A percentile compares a stretch with the other conserved stretches of the same genome.
phyloP scores from a whole-genome alignment of 2,113 vertebrate species.

The Gymnarchus niloticus region DNA sequence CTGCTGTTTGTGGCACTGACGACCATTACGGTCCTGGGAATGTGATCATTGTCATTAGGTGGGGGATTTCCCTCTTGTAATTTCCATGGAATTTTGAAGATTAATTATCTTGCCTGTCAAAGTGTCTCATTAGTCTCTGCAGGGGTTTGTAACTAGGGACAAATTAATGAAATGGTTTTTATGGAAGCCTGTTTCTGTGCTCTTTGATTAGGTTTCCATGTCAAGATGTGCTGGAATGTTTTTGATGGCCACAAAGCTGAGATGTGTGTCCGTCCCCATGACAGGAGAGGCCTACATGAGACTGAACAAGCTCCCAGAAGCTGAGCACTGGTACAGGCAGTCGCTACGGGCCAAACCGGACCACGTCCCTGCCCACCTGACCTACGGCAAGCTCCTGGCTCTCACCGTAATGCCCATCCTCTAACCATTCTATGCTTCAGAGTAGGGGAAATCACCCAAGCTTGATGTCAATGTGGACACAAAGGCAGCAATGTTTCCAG shows the following conservation, averaged over 20 bases:
- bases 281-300: constrained; percentile 93
- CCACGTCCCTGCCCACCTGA: constrained; percentile 93
- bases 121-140: neutral
- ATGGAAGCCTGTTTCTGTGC: neutral
- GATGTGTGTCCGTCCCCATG: neutral
- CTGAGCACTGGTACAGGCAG: constrained; percentile 85
- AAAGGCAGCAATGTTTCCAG: neutral
- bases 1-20: neutral
- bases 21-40: neutral
- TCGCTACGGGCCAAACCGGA: constrained; percentile 85
- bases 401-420: constrained; percentile 67
- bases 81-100: neutral
- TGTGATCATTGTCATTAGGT: neutral
- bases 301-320: constrained; percentile 78
- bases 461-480: neutral
- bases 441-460: neutral
- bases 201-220: neutral
- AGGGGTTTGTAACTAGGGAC: too few species aligned
- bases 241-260: neutral
- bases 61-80: neutral
- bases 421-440: neutral
- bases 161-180: too few species aligned
- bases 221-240: neutral
- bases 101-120: neutral
- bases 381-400: constrained; percentile 87